Percentiles rank a stretch among this genome's conserved stretches.
phyloP scores from a whole-genome alignment of 2,113 vertebrate genomes.

The Choloepus hoffmanni region DNA sequence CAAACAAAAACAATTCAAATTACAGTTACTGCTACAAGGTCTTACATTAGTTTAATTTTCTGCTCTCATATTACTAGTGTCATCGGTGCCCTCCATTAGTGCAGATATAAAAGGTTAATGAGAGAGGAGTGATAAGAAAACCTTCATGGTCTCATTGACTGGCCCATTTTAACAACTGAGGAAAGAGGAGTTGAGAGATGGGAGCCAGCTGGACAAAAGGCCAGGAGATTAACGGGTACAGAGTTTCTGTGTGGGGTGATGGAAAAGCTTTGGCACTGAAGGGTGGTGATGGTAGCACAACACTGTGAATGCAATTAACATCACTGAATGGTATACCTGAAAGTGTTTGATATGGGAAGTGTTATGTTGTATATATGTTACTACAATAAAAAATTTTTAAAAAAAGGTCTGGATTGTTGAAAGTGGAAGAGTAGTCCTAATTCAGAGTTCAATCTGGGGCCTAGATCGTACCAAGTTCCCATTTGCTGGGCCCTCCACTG shows the following conservation, averaged over 20 bases:
- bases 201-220: not conserved
- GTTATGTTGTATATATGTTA: too few species aligned
- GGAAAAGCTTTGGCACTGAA: too few species aligned
- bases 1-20: not conserved
- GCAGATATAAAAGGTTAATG: not conserved
- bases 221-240: not conserved
- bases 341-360: too few species aligned
- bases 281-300: too few species aligned
- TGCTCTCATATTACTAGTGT: not conserved
- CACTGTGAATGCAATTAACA: too few species aligned
- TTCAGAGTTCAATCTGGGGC: not conserved
- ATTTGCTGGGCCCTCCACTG: not conserved
- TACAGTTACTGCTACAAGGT: not conserved
- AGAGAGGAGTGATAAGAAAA: not conserved
- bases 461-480: not conserved
- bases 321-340: too few species aligned
- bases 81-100: not conserved
- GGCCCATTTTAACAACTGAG: not conserved
- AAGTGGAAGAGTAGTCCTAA: not conserved
- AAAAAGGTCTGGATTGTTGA: not conserved
- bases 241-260: too few species aligned
- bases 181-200: not conserved
- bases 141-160: not conserved
- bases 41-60: not conserved
- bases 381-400: too few species aligned